phyloP scores from a whole-genome alignment of 2,888 invertebrate species.

The Cylloceria caligata region DNA sequence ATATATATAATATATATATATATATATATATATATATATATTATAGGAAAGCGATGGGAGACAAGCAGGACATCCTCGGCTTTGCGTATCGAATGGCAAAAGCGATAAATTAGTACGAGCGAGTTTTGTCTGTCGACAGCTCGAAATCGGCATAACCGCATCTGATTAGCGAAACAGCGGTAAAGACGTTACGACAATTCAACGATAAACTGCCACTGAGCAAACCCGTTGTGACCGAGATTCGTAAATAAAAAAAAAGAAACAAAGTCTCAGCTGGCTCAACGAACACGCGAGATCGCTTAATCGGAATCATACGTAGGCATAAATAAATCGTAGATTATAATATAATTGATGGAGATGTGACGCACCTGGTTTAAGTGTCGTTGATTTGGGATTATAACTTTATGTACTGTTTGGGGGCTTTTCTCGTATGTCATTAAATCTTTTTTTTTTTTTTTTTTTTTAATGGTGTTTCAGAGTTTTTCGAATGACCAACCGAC shows the following conservation, averaged over 20 bases:
- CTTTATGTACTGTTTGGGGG: neutral
- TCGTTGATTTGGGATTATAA: neutral
- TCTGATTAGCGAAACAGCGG: constrained; percentile 18
- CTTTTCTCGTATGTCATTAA: neutral
- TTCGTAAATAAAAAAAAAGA: constrained; percentile 2
- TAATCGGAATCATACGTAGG: constrained; percentile 1
- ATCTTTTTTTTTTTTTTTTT: neutral
- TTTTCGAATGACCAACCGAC: too few species aligned
- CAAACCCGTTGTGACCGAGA: constrained; percentile 19
- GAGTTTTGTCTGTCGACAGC: neutral
- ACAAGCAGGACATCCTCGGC: neutral
- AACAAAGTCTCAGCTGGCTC: neutral
- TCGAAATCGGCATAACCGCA: neutral
- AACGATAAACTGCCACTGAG: neutral
- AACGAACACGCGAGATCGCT: constrained; percentile 3
- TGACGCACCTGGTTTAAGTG: neutral
- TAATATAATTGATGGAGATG: constrained; percentile 6
- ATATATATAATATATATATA: too few species aligned
- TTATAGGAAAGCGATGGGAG: neutral
- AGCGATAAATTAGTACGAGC: constrained; percentile 6
- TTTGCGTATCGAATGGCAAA: constrained; percentile 11
- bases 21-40: too few species aligned
- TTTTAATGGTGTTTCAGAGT: too few species aligned
- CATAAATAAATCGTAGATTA: constrained; percentile 24
- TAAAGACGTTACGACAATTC: neutral